Percentiles rank a stretch among this genome's conserved stretches.
Conservation (phyloP, 2,888 invertebrate species). For the Aleiodes alternator region DNA sequence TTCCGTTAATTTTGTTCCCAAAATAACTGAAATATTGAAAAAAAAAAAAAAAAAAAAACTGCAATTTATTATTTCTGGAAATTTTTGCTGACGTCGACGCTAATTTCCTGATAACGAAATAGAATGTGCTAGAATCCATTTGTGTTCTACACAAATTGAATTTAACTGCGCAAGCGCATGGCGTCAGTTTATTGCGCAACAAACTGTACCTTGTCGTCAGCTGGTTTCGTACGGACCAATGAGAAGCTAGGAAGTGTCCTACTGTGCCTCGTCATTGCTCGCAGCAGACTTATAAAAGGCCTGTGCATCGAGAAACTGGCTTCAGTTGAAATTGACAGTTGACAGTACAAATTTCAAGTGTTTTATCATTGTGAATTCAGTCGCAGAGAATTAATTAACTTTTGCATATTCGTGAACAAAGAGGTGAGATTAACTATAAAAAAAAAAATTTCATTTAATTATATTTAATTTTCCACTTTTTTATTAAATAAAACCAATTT, state of each 20-base stretch:
- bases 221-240: constrained; percentile 1
- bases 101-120: neutral
- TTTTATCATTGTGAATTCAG: neutral
- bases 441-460: no score
- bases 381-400: neutral
- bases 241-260: neutral
- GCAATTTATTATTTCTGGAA: neutral
- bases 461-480: no score
- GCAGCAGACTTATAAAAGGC: neutral
- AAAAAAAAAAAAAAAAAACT: no score
- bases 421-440: neutral
- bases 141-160: neutral
- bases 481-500: no score
- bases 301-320: neutral
- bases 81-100: neutral
- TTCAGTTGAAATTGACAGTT: constrained; percentile 2
- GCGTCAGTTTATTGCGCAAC: neutral
- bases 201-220: neutral
- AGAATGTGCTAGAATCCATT: constrained; percentile 4
- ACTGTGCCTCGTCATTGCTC: neutral
- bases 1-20: no score
- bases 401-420: constrained; percentile 14
- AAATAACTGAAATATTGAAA: no score
- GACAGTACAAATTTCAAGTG: neutral
- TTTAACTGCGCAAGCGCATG: neutral